phyloP scores from a whole-genome alignment of 2,888 invertebrate genomes.

The Drosophila birchii region DNA sequence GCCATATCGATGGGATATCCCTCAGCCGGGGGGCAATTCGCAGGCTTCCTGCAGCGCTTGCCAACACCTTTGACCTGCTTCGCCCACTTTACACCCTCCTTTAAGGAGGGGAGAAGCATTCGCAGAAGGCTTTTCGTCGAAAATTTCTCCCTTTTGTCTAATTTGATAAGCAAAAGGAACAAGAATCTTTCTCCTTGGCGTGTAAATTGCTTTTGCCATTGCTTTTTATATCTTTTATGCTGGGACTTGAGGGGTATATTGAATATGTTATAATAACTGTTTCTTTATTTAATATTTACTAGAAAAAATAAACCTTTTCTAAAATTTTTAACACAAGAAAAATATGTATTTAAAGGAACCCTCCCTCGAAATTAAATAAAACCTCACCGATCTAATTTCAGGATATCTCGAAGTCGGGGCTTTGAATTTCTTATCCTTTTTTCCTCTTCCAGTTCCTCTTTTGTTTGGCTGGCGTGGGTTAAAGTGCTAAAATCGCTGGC shows the following conservation, averaged over 20 bases:
- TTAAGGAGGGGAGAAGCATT: background rate
- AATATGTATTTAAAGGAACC: too few species aligned
- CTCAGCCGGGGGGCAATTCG: slow-evolving; percentile 59
- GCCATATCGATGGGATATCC: slow-evolving; percentile 60
- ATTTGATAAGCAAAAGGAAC: slow-evolving; percentile 64
- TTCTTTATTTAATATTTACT: background rate
- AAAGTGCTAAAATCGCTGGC: slow-evolving; percentile 56
- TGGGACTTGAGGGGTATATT: background rate
- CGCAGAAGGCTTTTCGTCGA: slow-evolving; percentile 45
- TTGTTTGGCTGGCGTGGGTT: slow-evolving; percentile 32
- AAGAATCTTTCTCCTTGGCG: slow-evolving; percentile 43
- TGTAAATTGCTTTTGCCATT: slow-evolving; percentile 64
- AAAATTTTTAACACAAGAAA: background rate
- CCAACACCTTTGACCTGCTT: slow-evolving; percentile 68
- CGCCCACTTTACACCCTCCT: slow-evolving; percentile 2
- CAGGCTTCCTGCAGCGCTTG: slow-evolving; percentile 56
- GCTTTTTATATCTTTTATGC: background rate
- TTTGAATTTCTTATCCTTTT: background rate
- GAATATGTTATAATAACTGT: background rate
- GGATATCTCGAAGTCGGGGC: background rate
- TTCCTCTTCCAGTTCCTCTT: background rate
- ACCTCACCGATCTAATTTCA: background rate
- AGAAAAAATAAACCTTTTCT: rapidly evolving
- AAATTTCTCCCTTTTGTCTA: slow-evolving; percentile 72
- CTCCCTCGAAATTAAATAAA: background rate